Conservation (phyloP, 2,797 vertebrate genomes). For the Hypotaenidia okinawae region DNA sequence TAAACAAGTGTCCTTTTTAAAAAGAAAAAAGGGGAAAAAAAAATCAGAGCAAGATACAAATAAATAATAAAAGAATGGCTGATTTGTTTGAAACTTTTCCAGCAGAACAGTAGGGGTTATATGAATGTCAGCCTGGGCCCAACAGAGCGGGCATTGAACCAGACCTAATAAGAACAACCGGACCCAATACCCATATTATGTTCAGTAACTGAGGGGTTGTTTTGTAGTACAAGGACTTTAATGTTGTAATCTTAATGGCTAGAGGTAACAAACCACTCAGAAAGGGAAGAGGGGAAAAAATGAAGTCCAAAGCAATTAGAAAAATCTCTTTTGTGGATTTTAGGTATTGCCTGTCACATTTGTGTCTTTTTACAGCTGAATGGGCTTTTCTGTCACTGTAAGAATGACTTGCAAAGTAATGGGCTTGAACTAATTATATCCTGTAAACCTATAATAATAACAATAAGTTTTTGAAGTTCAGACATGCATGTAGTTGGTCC, state of each 20-base stretch:
- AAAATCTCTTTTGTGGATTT: conserved; percentile 32
- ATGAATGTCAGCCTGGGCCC: conserved; percentile 16
- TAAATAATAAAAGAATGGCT: conserved; percentile 36
- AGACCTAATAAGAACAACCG: conserved; percentile 53
- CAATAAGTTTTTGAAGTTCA: conserved; percentile 31
- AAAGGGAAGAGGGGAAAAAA: conserved; percentile 1
- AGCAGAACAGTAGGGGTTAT: conserved; percentile 14
- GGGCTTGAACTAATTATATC: conserved; percentile 55
- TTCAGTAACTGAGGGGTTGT: not conserved
- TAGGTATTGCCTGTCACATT: not conserved
- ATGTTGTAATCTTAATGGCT: conserved; percentile 26
- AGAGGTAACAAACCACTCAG: conserved; percentile 33
- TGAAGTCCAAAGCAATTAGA: conserved; percentile 16
- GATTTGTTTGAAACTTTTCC: conserved; percentile 35
- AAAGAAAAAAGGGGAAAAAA: not conserved
- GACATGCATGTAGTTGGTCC: not conserved
- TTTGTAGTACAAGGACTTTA: conserved; percentile 23
- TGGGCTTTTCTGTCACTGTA: conserved; percentile 28
- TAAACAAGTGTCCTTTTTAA: not conserved
- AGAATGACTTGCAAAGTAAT: conserved; percentile 41
- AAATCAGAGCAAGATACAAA: not conserved
- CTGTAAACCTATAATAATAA: conserved; percentile 41
- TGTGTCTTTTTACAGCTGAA: conserved; percentile 36
- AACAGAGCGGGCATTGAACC: conserved; percentile 29
- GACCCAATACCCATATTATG: conserved; percentile 1